Evolutionary conservation across 2,888 invertebrate genomes (phyloP).

Genomic region (Argyresthia goedartella): DNA sequence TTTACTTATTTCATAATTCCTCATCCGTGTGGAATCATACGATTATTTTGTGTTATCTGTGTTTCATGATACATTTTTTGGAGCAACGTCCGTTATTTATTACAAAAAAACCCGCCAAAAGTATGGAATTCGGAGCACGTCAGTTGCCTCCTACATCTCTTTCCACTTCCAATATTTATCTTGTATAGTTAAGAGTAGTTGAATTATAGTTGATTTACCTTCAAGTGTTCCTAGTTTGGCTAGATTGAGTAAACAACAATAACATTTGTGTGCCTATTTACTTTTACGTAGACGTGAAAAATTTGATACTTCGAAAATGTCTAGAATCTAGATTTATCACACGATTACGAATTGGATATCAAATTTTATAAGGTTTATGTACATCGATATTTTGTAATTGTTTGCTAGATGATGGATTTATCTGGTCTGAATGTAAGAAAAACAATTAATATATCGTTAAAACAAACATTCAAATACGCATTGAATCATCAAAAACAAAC

Average conservation of each 20-base stretch:
- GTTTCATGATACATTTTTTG: too few relatives aligned
- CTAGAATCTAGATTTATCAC: not conserved
- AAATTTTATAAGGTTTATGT: not conserved
- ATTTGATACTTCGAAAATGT: not conserved
- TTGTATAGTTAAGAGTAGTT: not conserved
- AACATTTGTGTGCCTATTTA: not conserved
- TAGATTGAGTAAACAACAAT: not conserved
- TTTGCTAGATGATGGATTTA: not conserved
- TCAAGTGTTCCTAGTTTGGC: not conserved
- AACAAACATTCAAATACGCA: too few relatives aligned
- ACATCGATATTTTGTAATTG: not conserved
- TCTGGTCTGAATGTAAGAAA: too few relatives aligned
- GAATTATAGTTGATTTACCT: not conserved
- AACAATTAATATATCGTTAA: too few relatives aligned
- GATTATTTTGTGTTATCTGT: not conserved
- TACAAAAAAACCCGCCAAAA: not conserved
- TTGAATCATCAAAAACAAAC: too few relatives aligned
- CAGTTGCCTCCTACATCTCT: not conserved
- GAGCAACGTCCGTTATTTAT: not conserved
- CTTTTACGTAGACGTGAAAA: not conserved
- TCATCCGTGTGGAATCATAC: not conserved
- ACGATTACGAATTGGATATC: too few relatives aligned
- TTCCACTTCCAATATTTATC: not conserved
- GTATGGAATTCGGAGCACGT: not conserved
- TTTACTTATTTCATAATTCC: not conserved